phyloP scores from a whole-genome alignment of 2,797 vertebrate species.

The Echeneis naucrates region DNA sequence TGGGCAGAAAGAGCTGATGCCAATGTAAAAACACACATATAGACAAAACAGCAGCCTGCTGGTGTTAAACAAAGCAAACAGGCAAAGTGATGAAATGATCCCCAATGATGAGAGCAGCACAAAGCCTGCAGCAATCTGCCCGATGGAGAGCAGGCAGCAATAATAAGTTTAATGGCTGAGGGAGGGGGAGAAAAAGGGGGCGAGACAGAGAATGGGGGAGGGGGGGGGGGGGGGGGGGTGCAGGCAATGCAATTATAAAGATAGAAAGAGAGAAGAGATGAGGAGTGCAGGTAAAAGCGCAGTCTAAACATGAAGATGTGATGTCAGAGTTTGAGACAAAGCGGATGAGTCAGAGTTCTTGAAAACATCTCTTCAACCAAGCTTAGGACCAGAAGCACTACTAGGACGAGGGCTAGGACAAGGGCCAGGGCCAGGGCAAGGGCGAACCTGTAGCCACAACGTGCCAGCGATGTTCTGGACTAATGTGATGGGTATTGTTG shows the following conservation, averaged over 20 bases:
- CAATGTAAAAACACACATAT: conserved; percentile 2
- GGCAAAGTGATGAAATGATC: conserved; percentile 70
- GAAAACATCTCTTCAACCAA: too few relatives aligned
- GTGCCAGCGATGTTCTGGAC: too few relatives aligned
- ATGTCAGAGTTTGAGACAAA: neutral
- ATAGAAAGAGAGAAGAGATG: conserved; percentile 53
- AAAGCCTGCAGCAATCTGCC: conserved; percentile 65
- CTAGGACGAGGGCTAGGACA: too few relatives aligned
- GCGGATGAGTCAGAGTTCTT: too few relatives aligned
- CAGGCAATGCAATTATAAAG: conserved; percentile 43
- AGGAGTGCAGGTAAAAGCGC: conserved; percentile 8
- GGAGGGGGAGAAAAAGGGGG: conserved; percentile 6
- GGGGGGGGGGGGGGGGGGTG: neutral
- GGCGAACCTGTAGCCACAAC: too few relatives aligned
- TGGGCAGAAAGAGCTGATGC: conserved; percentile 22
- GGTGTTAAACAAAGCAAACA: conserved; percentile 35
- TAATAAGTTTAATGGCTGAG: conserved; percentile 62
- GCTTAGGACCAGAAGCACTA: too few relatives aligned
- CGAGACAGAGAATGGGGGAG: too few relatives aligned
- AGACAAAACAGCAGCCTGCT: conserved; percentile 22
- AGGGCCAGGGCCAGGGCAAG: too few relatives aligned
- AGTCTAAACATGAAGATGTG: neutral
- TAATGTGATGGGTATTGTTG: too few relatives aligned
- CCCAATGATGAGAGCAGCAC: conserved; percentile 36
- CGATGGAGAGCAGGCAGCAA: conserved; percentile 64